phyloP scores from a whole-genome alignment of 2,797 vertebrate species.

The Lindbergichthys nudifrons region DNA sequence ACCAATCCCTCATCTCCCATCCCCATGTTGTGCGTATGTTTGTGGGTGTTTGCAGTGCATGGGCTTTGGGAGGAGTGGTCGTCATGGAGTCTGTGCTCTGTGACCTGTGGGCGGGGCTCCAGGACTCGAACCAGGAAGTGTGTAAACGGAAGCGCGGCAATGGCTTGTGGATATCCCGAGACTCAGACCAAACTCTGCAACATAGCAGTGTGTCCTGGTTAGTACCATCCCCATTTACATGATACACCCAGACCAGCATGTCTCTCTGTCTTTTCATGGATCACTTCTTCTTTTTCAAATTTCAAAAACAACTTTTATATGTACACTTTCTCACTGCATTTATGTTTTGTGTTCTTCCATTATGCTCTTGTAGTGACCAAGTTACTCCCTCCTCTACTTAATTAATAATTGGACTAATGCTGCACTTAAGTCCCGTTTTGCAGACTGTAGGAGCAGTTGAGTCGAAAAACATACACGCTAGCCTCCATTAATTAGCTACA shows the following conservation, averaged over 20 bases:
- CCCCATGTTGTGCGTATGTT: constrained; percentile 67
- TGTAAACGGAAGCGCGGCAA: constrained; percentile 84
- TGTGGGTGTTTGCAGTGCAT: constrained; percentile 92
- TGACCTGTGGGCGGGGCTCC: constrained; percentile 94
- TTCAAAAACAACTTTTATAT: constrained; percentile 1
- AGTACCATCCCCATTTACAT: constrained; percentile 85
- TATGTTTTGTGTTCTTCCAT: constrained; percentile 24
- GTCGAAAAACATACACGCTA: background rate
- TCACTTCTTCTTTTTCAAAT: constrained; percentile 16
- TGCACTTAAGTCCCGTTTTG: constrained; percentile 14
- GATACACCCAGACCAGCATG: constrained; percentile 18
- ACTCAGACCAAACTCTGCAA: constrained; percentile 95
- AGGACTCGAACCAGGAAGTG: constrained; percentile 92
- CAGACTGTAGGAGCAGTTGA: background rate
- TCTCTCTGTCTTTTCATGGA: constrained; percentile 31
- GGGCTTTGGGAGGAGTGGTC: constrained; percentile 95
- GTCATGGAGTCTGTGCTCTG: constrained; percentile 96
- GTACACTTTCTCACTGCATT: constrained; percentile 21
- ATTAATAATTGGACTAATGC: background rate
- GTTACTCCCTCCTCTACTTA: background rate
- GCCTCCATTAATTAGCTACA: no score
- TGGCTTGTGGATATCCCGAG: constrained; percentile 89
- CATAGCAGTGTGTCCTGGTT: constrained; percentile 94
- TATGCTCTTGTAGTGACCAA: background rate
- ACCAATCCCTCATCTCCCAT: constrained; percentile 63